Conservation (phyloP, 1,140 invertebrate genomes). For the Berghia stephanieae region DNA sequence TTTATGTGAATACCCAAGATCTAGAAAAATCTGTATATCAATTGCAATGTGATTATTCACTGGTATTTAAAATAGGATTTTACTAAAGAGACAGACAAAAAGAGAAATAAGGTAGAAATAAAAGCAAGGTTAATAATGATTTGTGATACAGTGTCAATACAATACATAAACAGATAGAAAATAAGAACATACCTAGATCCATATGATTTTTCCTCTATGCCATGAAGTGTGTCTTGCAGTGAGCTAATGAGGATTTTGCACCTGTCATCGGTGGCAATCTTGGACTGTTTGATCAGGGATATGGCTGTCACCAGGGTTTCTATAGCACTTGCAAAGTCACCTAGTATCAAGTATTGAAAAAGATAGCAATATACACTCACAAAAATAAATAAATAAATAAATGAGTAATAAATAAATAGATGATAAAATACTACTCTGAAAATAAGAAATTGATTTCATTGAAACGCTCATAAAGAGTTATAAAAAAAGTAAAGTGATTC, state of each 20-base stretch:
- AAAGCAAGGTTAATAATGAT: neutral
- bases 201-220: conserved; percentile 96
- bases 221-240: conserved; percentile 93
- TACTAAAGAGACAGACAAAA: neutral
- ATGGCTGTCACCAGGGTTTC: conserved; percentile 98
- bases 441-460: no score
- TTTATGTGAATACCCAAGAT: neutral
- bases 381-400: neutral
- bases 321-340: conserved; percentile 96
- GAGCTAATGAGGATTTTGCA: conserved; percentile 98
- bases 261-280: conserved; percentile 95
- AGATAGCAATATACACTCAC: neutral
- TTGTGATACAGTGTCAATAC: no score
- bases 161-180: neutral
- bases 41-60: neutral
- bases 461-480: no score
- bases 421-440: no score
- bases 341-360: conserved; percentile 65
- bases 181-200: conserved; percentile 72
- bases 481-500: no score
- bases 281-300: conserved; percentile 97
- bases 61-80: neutral
- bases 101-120: neutral
- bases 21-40: conserved; percentile 11
- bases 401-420: no score